A percentile compares a stretch with the other conserved stretches of the same genome.
phyloP scores from a whole-genome alignment of 2,888 invertebrate genomes.

The Temnothorax ravouxi region DNA sequence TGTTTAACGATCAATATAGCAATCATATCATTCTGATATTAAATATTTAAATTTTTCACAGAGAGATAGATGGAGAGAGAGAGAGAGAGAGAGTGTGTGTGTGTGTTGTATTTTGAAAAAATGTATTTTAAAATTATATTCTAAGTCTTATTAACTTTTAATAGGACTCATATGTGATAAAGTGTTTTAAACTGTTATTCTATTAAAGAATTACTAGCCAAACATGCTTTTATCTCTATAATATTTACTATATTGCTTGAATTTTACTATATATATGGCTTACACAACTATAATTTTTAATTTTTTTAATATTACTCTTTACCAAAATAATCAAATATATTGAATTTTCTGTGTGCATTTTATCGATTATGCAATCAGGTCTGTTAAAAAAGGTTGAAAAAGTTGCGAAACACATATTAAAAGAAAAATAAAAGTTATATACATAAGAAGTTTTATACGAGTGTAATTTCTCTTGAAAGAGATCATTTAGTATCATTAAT shows the following conservation, averaged over 20 bases:
- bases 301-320: background rate
- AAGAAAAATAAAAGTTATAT: background rate
- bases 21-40: conserved; percentile 2
- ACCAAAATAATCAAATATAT: background rate
- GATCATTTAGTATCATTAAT: conserved; percentile 21
- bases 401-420: background rate
- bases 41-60: background rate
- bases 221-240: background rate
- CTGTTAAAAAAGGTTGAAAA: background rate
- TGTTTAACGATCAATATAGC: background rate
- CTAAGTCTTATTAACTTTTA: background rate
- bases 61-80: background rate
- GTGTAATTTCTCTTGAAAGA: conserved; percentile 6
- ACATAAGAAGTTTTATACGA: conserved; percentile 29
- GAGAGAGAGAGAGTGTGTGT: background rate
- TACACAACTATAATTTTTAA: background rate
- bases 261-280: background rate
- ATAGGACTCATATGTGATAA: background rate
- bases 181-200: background rate
- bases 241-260: background rate
- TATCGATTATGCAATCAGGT: background rate
- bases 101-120: background rate
- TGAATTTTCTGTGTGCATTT: background rate
- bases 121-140: conserved; percentile 3
- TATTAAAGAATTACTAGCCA: background rate